Base-by-base conservation (phyloP, 1,140 invertebrate species). In the Mylabris phalerata region DNA sequence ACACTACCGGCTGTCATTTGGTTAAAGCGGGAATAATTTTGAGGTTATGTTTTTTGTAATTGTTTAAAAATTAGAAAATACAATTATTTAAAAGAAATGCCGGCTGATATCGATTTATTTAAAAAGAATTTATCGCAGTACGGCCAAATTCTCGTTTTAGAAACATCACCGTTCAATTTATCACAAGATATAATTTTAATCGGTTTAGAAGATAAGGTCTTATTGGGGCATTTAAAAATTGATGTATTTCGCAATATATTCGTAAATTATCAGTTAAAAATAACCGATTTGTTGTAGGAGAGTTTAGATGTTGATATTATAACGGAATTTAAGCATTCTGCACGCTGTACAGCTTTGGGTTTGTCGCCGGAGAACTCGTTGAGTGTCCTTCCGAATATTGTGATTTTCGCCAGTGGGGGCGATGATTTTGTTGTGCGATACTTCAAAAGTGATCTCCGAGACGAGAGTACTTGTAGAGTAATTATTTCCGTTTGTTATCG, bases 341-440 rank as follows among this genome's bases (percentile, higher is more conserved):
- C 69, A 39, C 73, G 78, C 65, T 77, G 79, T 48, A 76, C 79
- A 58, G 72, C 78, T 2, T 63, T 86, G 4, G 75, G 79, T 38
- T 80, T 84, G 73, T 82, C 82, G 54, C 82, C 84, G 43, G 80
- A 84, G 62, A 84, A 83, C 25, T 84, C 81, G 4, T 61, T 86
- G 2, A 80, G 74, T 41, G 67, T 77, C 39, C 71, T 83, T 3
- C 84, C 84, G 24, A 83, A 81, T 71, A 74, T 78, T 65, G 63
- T 86, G 9, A 73, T 75, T 3, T 80, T 86, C 64, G 78, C 76
- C 64, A 72, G 78, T 5, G 83, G 80, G 43, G 79, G 78, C 9
- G 74, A 76, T n/a, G 78, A 83, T 67, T 79, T 77, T 54, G 79
- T 78, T 59, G 71, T 86, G 54, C 70, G 76, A 63, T 62, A 84